phyloP scores from a whole-genome alignment of 2,888 invertebrate genomes.

The Homarus gammarus region DNA sequence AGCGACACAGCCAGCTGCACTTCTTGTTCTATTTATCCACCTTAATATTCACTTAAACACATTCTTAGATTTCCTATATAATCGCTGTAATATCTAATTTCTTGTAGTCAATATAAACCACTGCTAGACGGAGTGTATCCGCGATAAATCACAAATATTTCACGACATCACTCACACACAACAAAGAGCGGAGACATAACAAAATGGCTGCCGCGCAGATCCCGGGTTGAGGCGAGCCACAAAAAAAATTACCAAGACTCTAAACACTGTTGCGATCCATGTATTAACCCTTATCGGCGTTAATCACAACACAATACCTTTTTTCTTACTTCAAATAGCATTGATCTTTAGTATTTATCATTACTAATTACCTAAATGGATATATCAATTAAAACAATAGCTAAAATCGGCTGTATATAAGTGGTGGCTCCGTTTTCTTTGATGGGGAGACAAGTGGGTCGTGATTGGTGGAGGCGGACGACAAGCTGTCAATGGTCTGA shows the following conservation, averaged over 20 bases:
- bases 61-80: conserved; percentile 45
- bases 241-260: conserved; percentile 47
- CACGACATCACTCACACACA: conserved; percentile 71
- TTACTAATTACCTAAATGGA: conserved; percentile 22
- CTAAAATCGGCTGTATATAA: conserved; percentile 55
- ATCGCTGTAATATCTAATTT: conserved; percentile 63
- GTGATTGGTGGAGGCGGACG: conserved; percentile 65
- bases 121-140: conserved; percentile 58
- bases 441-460: conserved; percentile 45
- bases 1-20: conserved; percentile 56
- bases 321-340: not conserved
- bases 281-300: conserved; percentile 13
- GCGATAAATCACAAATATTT: conserved; percentile 68
- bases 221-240: conserved; percentile 36
- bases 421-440: conserved; percentile 66
- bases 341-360: not conserved
- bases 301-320: not conserved
- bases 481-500: conserved; percentile 70
- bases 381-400: conserved; percentile 63
- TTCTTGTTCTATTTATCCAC: conserved; percentile 63
- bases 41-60: conserved; percentile 56
- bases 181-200: conserved; percentile 68
- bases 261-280: conserved; percentile 52
- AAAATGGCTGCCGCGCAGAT: conserved; percentile 72
- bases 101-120: conserved; percentile 39